phyloP scores from a whole-genome alignment of 2,113 vertebrate species.

The Megaptera novaeangliae region DNA sequence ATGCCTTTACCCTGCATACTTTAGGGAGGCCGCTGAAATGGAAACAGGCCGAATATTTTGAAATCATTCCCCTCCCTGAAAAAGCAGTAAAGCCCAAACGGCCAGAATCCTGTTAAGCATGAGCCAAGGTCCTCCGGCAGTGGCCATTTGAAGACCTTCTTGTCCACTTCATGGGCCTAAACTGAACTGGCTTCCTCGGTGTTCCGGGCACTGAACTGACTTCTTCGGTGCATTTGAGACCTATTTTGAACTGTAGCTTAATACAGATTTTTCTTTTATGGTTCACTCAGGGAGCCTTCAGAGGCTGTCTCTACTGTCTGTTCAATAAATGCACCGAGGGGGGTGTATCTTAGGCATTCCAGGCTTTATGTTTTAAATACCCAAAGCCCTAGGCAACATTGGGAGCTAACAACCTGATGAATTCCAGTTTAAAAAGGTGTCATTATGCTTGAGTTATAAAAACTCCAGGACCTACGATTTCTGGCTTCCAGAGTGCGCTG shows the following conservation, averaged over 20 bases:
- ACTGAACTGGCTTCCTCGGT: background rate
- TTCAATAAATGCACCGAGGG: background rate
- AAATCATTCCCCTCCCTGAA: background rate
- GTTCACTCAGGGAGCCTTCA: background rate
- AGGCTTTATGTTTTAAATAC: slow-evolving; percentile 28
- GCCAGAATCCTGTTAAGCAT: background rate
- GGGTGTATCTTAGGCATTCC: background rate
- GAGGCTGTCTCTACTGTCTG: background rate
- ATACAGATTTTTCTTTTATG: slow-evolving; percentile 40
- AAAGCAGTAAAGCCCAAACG: background rate
- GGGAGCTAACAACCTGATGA: slow-evolving; percentile 27
- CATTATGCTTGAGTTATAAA: background rate
- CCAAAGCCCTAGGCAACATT: background rate
- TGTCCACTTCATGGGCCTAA: background rate
- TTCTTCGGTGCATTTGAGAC: background rate
- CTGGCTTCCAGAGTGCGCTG: background rate
- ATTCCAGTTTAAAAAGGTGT: slow-evolving; percentile 28
- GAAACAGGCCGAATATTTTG: background rate
- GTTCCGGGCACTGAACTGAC: background rate
- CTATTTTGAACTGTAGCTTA: slow-evolving; percentile 19
- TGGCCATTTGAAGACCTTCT: background rate
- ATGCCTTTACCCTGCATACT: background rate
- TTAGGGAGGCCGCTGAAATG: background rate
- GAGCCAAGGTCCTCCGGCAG: rapidly evolving
- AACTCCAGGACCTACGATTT: background rate